Evolutionary conservation across 2,888 invertebrate species (phyloP).

Genomic region (Drosophila quinaria): DNA sequence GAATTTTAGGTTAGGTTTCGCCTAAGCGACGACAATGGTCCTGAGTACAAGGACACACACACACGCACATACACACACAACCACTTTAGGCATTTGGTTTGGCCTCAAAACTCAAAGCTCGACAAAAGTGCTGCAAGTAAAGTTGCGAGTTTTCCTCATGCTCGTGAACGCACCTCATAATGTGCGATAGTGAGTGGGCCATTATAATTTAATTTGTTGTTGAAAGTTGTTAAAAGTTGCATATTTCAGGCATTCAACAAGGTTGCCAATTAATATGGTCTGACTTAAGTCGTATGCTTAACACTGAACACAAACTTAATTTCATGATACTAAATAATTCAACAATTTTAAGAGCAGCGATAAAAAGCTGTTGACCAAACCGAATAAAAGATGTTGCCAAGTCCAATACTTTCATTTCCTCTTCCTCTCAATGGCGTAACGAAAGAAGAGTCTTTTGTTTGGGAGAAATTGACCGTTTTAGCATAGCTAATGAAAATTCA

Average conservation of each 20-base stretch:
- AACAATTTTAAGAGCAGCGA: constrained; percentile 22
- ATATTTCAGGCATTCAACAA: constrained; percentile 59
- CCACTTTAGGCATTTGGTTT: constrained; percentile 33
- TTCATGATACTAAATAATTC: constrained; percentile 20
- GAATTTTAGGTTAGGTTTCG: constrained; percentile 73
- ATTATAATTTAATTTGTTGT: constrained; percentile 71
- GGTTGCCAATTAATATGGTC: constrained; percentile 67
- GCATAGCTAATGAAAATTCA: constrained; percentile 23
- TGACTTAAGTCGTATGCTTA: constrained; percentile 25
- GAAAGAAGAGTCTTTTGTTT: constrained; percentile 10
- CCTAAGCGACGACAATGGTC: constrained; percentile 54
- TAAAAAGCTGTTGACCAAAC: constrained; percentile 10
- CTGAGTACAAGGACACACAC: constrained; percentile 41
- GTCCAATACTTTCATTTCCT: constrained; percentile 49
- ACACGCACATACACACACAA: neutral
- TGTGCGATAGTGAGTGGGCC: constrained; percentile 19
- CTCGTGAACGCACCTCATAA: neutral
- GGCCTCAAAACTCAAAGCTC: constrained; percentile 18
- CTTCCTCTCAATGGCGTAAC: constrained; percentile 34
- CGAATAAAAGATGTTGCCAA: constrained; percentile 14
- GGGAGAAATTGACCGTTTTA: constrained; percentile 8
- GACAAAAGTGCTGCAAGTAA: constrained; percentile 41
- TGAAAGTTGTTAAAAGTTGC: constrained; percentile 55
- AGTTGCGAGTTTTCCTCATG: constrained; percentile 34
- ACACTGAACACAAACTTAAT: constrained; percentile 44